Evolutionary conservation across 92 coral and sea anemone species (phyloP), one percentile per base, ranked within the genome.

Genomic region (Actinernus sp.): DNA sequence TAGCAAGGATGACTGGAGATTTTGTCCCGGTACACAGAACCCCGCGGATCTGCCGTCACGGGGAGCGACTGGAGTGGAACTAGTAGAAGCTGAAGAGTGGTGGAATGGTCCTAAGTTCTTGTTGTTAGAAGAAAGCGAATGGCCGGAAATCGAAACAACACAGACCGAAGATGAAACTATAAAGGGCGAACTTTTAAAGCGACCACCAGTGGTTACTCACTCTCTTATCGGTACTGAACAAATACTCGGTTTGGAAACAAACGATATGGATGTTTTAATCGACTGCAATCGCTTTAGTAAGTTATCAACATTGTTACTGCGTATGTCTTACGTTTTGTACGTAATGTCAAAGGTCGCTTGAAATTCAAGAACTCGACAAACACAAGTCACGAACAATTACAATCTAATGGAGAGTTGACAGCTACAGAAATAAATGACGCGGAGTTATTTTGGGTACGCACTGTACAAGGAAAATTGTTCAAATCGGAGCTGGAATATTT

Each of bases 1-100:
- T 19, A 30, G 65, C 12, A 40, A 26, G 47, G 59, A 32, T 26
- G 3, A 22, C 13, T 74, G 72, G 56, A 51, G 71, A 63, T 60
- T 63, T 52, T 74, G 81, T 31, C 86, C 79, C 1, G 79, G 79
- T 18, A 55, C 51, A 27, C 2, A 52, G 14, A 78, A 67, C 38
- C 77, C 78, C 55, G 64, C 84, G 26, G 77, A 78, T 49, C 17
- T 67, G 37, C 78, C 84, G 17, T 78, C 84, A 33, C 62, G 71
- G 10, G 84, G 84, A 25, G 44, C 67, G 29, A 44, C 76, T 52
- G 79, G 45, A 29, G 68, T 59, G 61, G 85, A 68, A 57, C 71
- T 51, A 30, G 21, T 67, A 47, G 11, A 22, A 11, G 25, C 59
- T 41, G 21, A 38, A 0, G 31, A 46, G 20, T 65, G 50, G 67